Evolutionary conservation across 2,797 vertebrate species (phyloP).

Genomic region (Pteronotus mesoamericanus): DNA sequence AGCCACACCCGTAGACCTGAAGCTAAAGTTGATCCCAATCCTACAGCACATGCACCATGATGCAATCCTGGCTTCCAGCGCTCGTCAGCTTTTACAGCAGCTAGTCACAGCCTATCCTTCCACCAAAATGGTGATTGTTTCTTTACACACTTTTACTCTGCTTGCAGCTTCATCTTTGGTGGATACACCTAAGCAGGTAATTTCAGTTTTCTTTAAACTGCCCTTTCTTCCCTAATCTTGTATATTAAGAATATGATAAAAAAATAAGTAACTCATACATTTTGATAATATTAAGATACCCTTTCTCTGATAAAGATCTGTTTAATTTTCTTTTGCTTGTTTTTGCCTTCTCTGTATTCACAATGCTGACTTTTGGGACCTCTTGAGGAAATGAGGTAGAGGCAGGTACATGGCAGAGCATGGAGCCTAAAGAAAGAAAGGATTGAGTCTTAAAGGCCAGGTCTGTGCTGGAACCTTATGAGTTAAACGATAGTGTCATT

Average conservation of each 20-base stretch:
- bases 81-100: constrained; percentile 93
- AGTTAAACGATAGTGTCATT: not conserved
- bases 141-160: constrained; percentile 96
- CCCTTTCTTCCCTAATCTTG: not conserved
- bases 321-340: not conserved
- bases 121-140: constrained; percentile 96
- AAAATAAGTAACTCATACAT: not conserved
- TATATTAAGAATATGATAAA: not conserved
- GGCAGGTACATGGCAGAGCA: not conserved
- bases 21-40: constrained; percentile 96
- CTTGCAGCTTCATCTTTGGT: constrained; percentile 95
- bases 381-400: not conserved
- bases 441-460: not conserved
- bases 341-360: not conserved
- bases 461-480: not conserved
- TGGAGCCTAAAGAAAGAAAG: not conserved
- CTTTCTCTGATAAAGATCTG: not conserved
- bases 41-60: constrained; percentile 99
- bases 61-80: constrained; percentile 93
- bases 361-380: not conserved
- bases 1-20: constrained; percentile 96
- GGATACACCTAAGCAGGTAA: constrained; percentile 97
- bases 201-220: not conserved
- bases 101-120: constrained; percentile 95
- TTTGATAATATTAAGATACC: not conserved